phyloP scores from a whole-genome alignment of 2,888 invertebrate species.

The Neocrepidodera transversa region DNA sequence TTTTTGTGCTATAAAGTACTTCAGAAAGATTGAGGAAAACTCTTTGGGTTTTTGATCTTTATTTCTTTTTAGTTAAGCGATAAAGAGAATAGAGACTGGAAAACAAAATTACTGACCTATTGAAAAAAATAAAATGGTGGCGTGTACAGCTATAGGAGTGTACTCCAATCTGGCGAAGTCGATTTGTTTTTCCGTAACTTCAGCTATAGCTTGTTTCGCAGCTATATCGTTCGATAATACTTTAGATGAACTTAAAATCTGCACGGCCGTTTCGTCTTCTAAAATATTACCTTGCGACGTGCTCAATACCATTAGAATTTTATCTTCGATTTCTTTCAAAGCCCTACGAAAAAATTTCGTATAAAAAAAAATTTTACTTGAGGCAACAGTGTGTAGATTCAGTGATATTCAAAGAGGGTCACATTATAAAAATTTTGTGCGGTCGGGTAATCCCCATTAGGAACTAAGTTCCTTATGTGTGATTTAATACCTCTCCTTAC shows the following conservation, averaged over 20 bases:
- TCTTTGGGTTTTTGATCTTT: no score
- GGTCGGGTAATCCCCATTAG: no score
- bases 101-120: conserved; percentile 70
- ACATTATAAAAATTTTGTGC: no score
- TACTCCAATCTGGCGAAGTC: conserved; percentile 86
- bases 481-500: no score
- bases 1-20: no score
- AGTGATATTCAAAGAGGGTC: no score
- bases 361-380: no score
- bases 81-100: no score
- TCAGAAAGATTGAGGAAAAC: no score
- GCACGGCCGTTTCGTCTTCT: conserved; percentile 91
- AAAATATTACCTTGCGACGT: conserved; percentile 79
- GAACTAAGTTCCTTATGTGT: no score
- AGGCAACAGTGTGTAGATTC: no score
- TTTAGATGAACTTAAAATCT: conserved; percentile 89
- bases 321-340: conserved; percentile 88
- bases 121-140: conserved; percentile 90
- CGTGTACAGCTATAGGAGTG: conserved; percentile 88
- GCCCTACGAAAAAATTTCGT: conserved; percentile 59
- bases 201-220: conserved; percentile 88
- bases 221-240: conserved; percentile 88
- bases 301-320: conserved; percentile 82
- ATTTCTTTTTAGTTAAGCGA: no score
- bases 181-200: conserved; percentile 89